Evolutionary conservation across 2,797 vertebrate genomes (phyloP).

Genomic region (Etheostoma nigrum): DNA sequence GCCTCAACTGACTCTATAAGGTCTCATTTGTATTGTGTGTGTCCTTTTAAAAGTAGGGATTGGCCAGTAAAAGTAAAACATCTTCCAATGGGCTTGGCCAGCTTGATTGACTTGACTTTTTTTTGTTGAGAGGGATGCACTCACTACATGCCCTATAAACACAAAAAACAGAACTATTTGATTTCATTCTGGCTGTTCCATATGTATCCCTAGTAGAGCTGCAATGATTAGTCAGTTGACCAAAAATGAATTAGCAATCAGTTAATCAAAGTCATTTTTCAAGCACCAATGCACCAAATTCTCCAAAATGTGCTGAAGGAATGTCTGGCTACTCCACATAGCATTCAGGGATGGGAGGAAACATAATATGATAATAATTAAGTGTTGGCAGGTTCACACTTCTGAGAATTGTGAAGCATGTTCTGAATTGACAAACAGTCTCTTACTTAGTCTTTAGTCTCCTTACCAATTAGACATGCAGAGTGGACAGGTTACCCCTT

Average conservation of each 20-base stretch:
- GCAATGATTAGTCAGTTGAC: neutral
- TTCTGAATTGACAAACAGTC: slow-evolving; percentile 14
- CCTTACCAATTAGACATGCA: slow-evolving; percentile 63
- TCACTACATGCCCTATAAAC: neutral
- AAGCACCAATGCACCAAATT: neutral
- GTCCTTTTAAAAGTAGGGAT: neutral
- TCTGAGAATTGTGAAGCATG: slow-evolving; percentile 9
- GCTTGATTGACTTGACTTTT: neutral
- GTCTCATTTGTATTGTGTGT: neutral
- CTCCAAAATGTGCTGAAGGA: too few relatives aligned
- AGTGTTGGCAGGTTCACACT: slow-evolving; percentile 33
- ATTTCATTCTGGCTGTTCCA: neutral
- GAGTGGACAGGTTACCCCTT: slow-evolving; percentile 58
- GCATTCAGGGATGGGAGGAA: too few relatives aligned
- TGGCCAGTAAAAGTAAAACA: neutral
- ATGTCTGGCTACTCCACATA: too few relatives aligned
- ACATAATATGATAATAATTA: too few relatives aligned
- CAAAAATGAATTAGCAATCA: neutral
- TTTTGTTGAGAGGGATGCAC: neutral
- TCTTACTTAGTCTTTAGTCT: slow-evolving; percentile 24
- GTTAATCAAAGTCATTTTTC: neutral
- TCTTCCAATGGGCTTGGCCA: neutral
- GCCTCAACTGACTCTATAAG: neutral
- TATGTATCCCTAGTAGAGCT: neutral
- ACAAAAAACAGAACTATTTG: neutral